Evolutionary conservation across 2,797 vertebrate genomes (phyloP), one percentile per base, ranked within the genome.

Genomic region (Gambelia wislizenii): DNA sequence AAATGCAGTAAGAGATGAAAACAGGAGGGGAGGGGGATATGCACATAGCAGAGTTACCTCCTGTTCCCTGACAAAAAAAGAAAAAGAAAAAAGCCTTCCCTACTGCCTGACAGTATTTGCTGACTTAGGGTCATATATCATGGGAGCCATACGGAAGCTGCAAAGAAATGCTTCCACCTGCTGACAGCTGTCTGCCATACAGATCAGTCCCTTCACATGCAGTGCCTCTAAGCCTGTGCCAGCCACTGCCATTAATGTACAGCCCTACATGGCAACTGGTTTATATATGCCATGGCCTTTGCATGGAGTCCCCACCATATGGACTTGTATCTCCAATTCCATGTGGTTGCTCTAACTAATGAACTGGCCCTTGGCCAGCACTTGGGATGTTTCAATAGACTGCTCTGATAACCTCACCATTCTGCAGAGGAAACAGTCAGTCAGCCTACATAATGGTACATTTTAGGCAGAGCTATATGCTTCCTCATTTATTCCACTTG

Each of bases 1-100:
- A 52, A 86, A 9, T 1, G 0, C 0, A 67, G 9, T 77, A 1
- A 64, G n/a, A 78, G 39, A 0, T 0, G 0, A 61, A 67, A 61
- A 84, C 0, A 39, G 67, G 49, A 54, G 52, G 56, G 82, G 30
- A n/a, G 25, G 36, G 14, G 33, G 22, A 30, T 25, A 81, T 18
- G 4, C 9, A 33, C 25, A 36, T 36, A 9, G 39, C 76, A 87
- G 20, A 52, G 10, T 44, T 5, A 25, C 7, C 25, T 36, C 1
- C 49, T 30, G 4, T 64, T 59, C 13, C 49, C n/a, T n/a, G n/a
- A n/a, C n/a, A n/a, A n/a, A n/a, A n/a, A n/a, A n/a, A 10, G n/a
- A 12, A 47, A 42, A 2, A 10, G 56, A 1, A 6, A 6, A 4
- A 6, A 75, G 69, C 10, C 42, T 82, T 72, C 56, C 56, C 27